phyloP scores from a whole-genome alignment of 2,113 vertebrate genomes.

The Chaetops frenatus region DNA sequence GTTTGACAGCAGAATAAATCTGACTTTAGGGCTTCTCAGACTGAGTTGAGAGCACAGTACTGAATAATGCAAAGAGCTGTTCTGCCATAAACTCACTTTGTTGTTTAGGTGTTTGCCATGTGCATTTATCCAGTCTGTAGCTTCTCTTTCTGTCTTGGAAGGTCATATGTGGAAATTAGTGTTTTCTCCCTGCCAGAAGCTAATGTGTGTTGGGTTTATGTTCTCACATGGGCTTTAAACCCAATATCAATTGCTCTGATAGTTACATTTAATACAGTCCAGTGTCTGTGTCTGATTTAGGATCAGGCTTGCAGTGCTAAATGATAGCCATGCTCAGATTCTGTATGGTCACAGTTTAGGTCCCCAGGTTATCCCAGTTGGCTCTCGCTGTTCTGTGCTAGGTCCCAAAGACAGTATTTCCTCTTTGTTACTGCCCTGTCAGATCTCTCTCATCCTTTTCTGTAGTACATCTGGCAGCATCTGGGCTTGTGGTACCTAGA shows the following conservation, averaged over 20 bases:
- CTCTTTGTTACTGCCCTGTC: not conserved
- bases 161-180: not conserved
- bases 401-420: not conserved
- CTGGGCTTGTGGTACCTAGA: not conserved
- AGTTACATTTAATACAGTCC: not conserved
- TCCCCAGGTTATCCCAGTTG: not conserved
- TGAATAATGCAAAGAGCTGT: slow-evolving; percentile 9
- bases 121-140: not conserved
- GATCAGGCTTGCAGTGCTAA: not conserved
- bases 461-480: not conserved
- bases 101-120: not conserved
- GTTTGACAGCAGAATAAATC: slow-evolving; percentile 31
- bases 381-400: not conserved
- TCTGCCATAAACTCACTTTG: not conserved
- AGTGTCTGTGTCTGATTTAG: not conserved
- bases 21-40: not conserved
- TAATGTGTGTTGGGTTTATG: not conserved
- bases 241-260: not conserved
- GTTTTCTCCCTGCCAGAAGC: not conserved
- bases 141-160: not conserved
- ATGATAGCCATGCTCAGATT: not conserved
- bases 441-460: not conserved
- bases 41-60: not conserved
- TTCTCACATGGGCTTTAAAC: not conserved
- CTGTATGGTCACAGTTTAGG: not conserved